phyloP scores from a whole-genome alignment of 2,888 invertebrate species.

The Drosophila affinis region DNA sequence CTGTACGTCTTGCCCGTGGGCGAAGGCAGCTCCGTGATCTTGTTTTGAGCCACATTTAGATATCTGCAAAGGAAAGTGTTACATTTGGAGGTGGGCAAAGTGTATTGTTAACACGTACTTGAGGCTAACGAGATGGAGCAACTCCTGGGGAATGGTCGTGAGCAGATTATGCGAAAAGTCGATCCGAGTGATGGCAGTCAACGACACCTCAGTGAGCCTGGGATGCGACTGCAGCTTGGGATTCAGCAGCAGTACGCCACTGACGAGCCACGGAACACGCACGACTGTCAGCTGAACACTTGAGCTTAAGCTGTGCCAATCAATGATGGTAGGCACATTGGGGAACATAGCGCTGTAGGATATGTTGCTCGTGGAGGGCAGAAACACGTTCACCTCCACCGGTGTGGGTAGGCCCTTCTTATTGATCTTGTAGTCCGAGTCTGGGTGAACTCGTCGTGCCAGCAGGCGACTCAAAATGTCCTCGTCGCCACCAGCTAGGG shows the following conservation, averaged over 20 bases:
- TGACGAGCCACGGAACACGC: conserved; percentile 91
- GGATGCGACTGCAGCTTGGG: conserved; percentile 90
- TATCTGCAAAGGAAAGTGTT: conserved; percentile 84
- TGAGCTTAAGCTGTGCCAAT: conserved; percentile 92
- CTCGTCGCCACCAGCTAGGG: conserved; percentile 90
- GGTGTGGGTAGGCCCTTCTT: conserved; percentile 89
- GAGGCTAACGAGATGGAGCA: conserved; percentile 93
- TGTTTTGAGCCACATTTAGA: conserved; percentile 95
- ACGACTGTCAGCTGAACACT: conserved; percentile 89
- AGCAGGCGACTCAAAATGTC: conserved; percentile 91
- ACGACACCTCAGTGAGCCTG: conserved; percentile 87
- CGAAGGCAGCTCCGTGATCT: conserved; percentile 90
- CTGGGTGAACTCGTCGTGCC: conserved; percentile 94
- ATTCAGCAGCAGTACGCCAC: conserved; percentile 93
- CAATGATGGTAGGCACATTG: conserved; percentile 92
- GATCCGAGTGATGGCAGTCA: conserved; percentile 96
- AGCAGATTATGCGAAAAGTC: conserved; percentile 96
- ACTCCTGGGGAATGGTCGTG: conserved; percentile 89
- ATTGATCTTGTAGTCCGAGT: conserved; percentile 96
- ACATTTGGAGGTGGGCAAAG: not conserved
- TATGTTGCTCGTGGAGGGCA: conserved; percentile 86
- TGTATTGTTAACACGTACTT: conserved; percentile 83
- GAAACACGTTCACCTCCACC: conserved; percentile 83
- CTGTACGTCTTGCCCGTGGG: conserved; percentile 84
- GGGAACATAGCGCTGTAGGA: conserved; percentile 93